Percentiles rank a stretch among this genome's conserved stretches.
phyloP scores from a whole-genome alignment of 2,888 invertebrate species.

The Epinotia ramella region DNA sequence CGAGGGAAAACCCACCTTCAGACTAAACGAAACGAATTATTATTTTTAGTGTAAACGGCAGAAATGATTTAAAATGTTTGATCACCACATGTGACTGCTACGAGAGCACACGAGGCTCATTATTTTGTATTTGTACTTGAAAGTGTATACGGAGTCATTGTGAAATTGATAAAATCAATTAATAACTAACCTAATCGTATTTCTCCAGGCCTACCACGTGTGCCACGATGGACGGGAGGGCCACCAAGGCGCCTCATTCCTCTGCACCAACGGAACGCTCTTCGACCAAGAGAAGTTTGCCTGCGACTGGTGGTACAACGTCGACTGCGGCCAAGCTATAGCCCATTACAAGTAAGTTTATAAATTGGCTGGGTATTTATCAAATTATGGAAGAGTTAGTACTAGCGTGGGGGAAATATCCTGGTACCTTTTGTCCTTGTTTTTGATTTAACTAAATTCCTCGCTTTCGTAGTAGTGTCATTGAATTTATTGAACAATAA shows the following conservation, averaged over 20 bases:
- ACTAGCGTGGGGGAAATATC: too few relatives aligned
- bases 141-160: too few relatives aligned
- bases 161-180: too few relatives aligned
- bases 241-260: conserved; percentile 92
- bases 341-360: conserved; percentile 88
- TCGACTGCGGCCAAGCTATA: conserved; percentile 91
- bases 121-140: too few relatives aligned
- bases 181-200: not conserved
- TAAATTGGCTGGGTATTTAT: not conserved
- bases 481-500: too few relatives aligned
- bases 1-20: not conserved
- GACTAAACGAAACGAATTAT: not conserved
- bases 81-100: not conserved
- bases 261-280: conserved; percentile 94
- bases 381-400: too few relatives aligned
- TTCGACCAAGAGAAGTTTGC: conserved; percentile 94
- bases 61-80: not conserved
- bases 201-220: conserved; percentile 91
- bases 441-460: too few relatives aligned
- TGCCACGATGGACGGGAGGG: conserved; percentile 95
- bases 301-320: conserved; percentile 97
- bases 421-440: too few relatives aligned
- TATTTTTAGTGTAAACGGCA: not conserved
- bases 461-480: too few relatives aligned
- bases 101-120: not conserved